Evolutionary conservation across 2,113 vertebrate species (phyloP), one percentile per base, ranked within the genome.

Genomic region (Hippolais icterina): DNA sequence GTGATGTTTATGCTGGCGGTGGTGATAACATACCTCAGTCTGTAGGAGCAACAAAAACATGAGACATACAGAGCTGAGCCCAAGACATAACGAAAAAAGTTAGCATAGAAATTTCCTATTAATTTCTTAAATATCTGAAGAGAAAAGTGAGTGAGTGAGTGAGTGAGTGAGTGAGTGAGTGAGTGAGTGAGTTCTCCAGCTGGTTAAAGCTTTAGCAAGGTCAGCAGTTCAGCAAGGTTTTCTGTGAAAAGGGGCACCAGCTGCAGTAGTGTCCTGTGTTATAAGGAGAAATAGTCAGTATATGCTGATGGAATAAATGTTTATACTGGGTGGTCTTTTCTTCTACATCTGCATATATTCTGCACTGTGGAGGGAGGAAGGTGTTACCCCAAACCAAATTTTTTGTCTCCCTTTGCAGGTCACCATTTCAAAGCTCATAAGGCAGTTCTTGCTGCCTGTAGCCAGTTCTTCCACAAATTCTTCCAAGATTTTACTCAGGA

Each of bases 381-480:
- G 17, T 65, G 16, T 83, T 85, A 53, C 2, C 16, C 33, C 88
- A 83, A 77, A 60, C 50, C 23, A 44, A 57, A 61, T 33, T 31
- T 61, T 75, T 54, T 78, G 4, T 77, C 5, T 87, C 8, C 46
- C 17, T 44, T 90, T 89, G 28, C 86, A 99, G 99, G 99, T 92
- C 99, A 99, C 89, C 99, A 99, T 96, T 99, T 99, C 97, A 98
- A 99, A 97, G 99, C 99, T 66, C 99, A 99, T 97, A 99, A 99
- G 97, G 99, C 99, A 72, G 99, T 99, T 91, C 97, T 99, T 97
- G 99, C 99, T 93, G 99, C 99, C 74, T 99, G 99, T 97, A 99
- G 99, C 97, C 99, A 99, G 96, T 99, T 99, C 97, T 99, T 99
- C 97, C 98, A 99, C 97, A 99, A 98, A 94, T 99, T 99, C 98